Conservation (phyloP, 2,113 vertebrate genomes). For the Toxotes chatareus region DNA sequence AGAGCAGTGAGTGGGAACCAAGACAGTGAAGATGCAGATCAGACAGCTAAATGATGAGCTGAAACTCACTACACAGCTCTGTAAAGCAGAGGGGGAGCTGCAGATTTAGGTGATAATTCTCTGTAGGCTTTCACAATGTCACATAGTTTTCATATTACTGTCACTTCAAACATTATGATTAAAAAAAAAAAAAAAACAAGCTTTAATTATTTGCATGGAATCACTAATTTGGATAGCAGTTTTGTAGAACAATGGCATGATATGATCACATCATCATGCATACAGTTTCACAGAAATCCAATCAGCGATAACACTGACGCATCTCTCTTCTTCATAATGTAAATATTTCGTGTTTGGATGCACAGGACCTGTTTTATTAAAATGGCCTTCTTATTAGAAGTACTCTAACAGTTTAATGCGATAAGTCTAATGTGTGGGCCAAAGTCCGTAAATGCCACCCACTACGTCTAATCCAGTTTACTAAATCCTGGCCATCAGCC, state of each 20-base stretch:
- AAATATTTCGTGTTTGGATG: not conserved
- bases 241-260: no score
- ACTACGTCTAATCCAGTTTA: constrained; percentile 25
- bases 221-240: no score
- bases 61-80: not conserved
- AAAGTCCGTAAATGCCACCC: constrained; percentile 28
- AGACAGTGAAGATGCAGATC: not conserved
- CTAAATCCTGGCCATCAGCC: constrained; percentile 20
- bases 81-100: not conserved
- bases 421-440: constrained; percentile 17
- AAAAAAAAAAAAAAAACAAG: no score
- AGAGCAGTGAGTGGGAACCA: no score
- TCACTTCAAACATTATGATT: no score
- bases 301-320: not conserved
- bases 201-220: no score
- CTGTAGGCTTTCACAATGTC: no score
- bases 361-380: not conserved
- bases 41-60: not conserved
- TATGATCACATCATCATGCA: not conserved
- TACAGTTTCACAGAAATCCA: not conserved
- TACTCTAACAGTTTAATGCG: not conserved
- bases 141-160: no score
- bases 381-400: not conserved
- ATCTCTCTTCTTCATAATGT: not conserved
- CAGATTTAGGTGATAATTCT: not conserved